Base-by-base conservation (phyloP, 64 coral and sea anemone genomes). In the Cladopsammia gracilis region DNA sequence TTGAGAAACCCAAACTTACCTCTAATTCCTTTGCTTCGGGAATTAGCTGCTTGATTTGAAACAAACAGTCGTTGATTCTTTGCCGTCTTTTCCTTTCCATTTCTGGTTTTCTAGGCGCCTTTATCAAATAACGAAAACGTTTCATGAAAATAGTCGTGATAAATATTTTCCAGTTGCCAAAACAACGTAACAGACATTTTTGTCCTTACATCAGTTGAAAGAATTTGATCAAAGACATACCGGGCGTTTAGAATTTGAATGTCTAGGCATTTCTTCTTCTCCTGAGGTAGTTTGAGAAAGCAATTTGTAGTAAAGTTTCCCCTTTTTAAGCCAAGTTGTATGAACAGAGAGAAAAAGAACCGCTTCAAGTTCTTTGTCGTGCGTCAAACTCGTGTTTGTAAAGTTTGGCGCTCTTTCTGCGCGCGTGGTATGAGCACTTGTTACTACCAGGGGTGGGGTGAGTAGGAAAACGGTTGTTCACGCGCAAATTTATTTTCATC, bases 1-100 rank as follows among this genome's bases (percentile, higher is more conserved):
- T 34, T 34, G 34, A 34, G 2, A 34, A 34, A 34, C 34, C 34
- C 0, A 34, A 25, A 19, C 62, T 50, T 49, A 84, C 80, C 80
- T 84, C 80, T 6, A 84, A 19, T 24, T 84, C 44, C 20, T 67
- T 84, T 7, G 80, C 80, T 45, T 84, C 80, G 7, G 80, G 80
- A 67, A 84, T 84, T 13, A 84, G 43, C 20, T 23, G 80, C 46
- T 84, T 84, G 20, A 84, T 84, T 46, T 84, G 60, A 48, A 15
- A 67, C 62, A 84, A 46, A 47, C 80, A 84, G 16, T 84, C 62
- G 50, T 84, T 84, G 58, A 84, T 84, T 84, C 62, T 67, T n/a
- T 62, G 42, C 8, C 80, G 16, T 62, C 80, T 84, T 84, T 68
- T 84, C 16, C 80, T 64, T 12, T 84, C 80, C 80, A 84, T 84